Base-by-base conservation (phyloP, 2,888 invertebrate genomes). In the Taphrorychus bicolor region DNA sequence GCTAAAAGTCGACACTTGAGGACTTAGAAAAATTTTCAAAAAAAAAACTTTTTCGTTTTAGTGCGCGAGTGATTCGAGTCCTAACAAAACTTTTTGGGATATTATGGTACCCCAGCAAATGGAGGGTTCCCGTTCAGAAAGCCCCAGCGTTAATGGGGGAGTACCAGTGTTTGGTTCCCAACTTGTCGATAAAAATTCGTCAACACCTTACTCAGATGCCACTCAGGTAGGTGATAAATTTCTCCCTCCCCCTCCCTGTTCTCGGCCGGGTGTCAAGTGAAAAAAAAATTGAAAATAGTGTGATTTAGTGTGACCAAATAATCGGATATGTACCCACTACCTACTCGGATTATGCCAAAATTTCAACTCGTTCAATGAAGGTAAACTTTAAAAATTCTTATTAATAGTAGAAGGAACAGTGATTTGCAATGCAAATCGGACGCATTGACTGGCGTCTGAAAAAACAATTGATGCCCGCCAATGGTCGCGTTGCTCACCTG, bases 141-240 rank as follows among this genome's bases (percentile, higher is more conserved):
- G 78, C 72, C 80, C 80, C n/a, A 77, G 88, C 61, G 85, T 86
- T 79, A 87, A 86, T 82, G 87, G 87, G 77, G 87, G 87, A 77
- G 84, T 86, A 75, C 89, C 90, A 73, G 86, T 92, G 80, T 97
- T 97, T 84, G 96, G 97, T 76, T 97, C 96, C 65, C 92, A 94
- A 82, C 87, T 91, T 78, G 92, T 97, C 83, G 91, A 93, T 85
- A 91, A 93, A 84, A 92, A 93, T 82, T 96, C 97, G 24, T 87
- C 90, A 60, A 98, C 97, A 69, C 98, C 98, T 69, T 98, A 98
- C 86, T 94, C 97, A 80, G 98, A 98, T 87, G 98, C 98, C 71
- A 98, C 98, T 77, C 93, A 94, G 93, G 95, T 95, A 86, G 90
- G 89, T 85, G 72, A 53, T 63, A 65, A 45, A 32, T 32, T 23